These are phyloP conservation scores for Epistrophella euchroma DNA, from an alignment of 2,888 invertebrate genomes.

Conservation along the genomic window DNA sequence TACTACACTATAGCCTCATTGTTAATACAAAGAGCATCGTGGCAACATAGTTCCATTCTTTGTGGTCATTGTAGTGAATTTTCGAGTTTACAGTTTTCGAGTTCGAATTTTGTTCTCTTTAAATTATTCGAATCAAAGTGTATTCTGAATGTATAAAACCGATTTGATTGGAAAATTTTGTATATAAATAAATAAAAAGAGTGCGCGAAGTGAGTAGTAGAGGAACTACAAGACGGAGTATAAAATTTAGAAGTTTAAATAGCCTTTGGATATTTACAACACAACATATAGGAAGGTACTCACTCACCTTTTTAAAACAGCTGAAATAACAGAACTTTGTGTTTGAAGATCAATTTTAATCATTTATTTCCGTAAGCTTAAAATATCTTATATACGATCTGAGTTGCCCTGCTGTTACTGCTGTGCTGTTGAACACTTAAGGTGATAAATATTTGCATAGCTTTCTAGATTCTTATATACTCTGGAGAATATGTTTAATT, in stretches of 20 bases:
- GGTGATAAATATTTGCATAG: slow-evolving; percentile 68
- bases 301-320: slow-evolving; percentile 11
- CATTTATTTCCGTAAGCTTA: slow-evolving; percentile 66
- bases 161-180: slow-evolving; percentile 14
- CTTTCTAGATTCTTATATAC: slow-evolving; percentile 1
- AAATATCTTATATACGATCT: slow-evolving; percentile 3
- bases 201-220: not conserved
- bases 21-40: not conserved
- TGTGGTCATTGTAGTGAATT: not conserved
- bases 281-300: not conserved
- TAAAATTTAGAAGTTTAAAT: not conserved
- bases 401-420: not conserved
- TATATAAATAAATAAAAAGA: not conserved
- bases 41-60: not conserved
- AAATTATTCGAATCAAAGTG: slow-evolving; percentile 12
- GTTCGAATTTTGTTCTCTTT: not conserved
- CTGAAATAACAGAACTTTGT: slow-evolving; percentile 60
- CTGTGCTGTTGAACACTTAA: slow-evolving; percentile 43
- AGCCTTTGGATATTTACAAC: slow-evolving; percentile 16
- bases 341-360: slow-evolving; percentile 64
- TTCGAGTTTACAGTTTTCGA: slow-evolving; percentile 10
- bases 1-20: not conserved
- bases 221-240: not conserved
- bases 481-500: slow-evolving; percentile 25
- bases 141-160: slow-evolving; percentile 16